Base-by-base conservation (phyloP, 2,113 vertebrate species). In the Sciurus niger region DNA sequence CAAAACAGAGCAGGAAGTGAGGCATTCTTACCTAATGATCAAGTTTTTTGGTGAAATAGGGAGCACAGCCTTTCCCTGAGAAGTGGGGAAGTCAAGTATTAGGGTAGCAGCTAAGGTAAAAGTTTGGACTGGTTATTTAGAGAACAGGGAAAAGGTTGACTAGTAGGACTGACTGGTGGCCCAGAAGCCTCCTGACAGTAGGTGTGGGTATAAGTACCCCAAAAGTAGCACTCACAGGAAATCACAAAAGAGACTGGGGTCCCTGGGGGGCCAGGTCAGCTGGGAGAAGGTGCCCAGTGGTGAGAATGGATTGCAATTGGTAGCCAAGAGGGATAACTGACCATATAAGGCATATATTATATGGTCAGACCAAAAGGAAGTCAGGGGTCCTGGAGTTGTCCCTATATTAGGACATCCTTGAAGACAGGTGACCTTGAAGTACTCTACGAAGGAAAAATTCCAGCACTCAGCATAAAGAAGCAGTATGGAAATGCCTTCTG, bases 311-410 rank as follows among this genome's bases (percentile, higher is more conserved):
- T 0, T 67, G 6, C 32, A 46, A 67, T 67, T n/a, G 24, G 63
- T 68, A 90, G 37, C 84, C 58, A 60, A 53, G 55, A 85, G 12
- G 3, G 6, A 84, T 95, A 90, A 83, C 40, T 72, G n/a, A 80
- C 6, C 8, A 72, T 17, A 43, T 14, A 72, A 65, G 58, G 34
- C 37, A 82, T 8, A 46, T 11, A 58, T 32, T 51, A 55, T 16
- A 85, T 10, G 53, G 25, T 28, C 7, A 74, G 58, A 55, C 87
- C 89, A 84, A 96, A 94, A 92, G 67, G 76, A 84, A 68, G 12
- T 12, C 13, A 4, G 10, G 32, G 28, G 53, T 58, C 40, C 85
- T 84, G 22, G 37, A 25, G 34, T 67, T 37, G 11, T 70, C 84
- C 55, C 18, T 79, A 78, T 40, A 40, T 34, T 32, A 73, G 68